A percentile compares a stretch with the other conserved stretches of the same genome.
Evolutionary conservation across 2,113 vertebrate species (phyloP).

Genomic region (Penelope pileata): DNA sequence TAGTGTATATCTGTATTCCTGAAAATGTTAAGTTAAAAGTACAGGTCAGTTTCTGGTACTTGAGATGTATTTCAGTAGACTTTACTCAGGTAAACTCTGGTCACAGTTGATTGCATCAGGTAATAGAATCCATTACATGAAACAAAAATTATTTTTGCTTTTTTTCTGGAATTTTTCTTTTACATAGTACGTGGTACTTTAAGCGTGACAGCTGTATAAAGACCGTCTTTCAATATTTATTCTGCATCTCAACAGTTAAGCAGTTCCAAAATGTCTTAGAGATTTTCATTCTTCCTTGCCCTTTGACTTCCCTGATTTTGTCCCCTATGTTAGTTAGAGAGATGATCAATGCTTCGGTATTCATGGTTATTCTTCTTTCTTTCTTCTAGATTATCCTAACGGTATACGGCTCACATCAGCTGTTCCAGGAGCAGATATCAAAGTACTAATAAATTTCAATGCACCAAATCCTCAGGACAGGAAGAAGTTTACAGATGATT

Average conservation of each 20-base stretch:
- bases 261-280: neutral
- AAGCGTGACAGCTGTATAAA: neutral
- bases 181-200: neutral
- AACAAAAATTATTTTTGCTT: neutral
- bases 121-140: neutral
- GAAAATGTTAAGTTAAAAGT: neutral
- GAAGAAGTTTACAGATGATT: slow-evolving; percentile 96
- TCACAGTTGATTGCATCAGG: neutral
- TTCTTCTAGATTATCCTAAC: slow-evolving; percentile 90
- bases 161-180: neutral
- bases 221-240: neutral
- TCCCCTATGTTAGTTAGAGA: neutral
- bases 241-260: neutral
- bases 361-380: neutral
- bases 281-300: neutral
- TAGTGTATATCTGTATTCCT: neutral
- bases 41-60: neutral
- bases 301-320: neutral
- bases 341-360: slow-evolving; percentile 8
- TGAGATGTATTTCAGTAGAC: neutral
- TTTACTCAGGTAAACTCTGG: neutral
- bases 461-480: slow-evolving; percentile 98
- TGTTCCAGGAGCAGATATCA: slow-evolving; percentile 93
- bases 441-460: slow-evolving; percentile 97
- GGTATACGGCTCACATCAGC: slow-evolving; percentile 94